Evolutionary conservation across 2,113 vertebrate genomes (phyloP), one percentile per base, ranked within the genome.

Genomic region (Nansenia antarctica): DNA sequence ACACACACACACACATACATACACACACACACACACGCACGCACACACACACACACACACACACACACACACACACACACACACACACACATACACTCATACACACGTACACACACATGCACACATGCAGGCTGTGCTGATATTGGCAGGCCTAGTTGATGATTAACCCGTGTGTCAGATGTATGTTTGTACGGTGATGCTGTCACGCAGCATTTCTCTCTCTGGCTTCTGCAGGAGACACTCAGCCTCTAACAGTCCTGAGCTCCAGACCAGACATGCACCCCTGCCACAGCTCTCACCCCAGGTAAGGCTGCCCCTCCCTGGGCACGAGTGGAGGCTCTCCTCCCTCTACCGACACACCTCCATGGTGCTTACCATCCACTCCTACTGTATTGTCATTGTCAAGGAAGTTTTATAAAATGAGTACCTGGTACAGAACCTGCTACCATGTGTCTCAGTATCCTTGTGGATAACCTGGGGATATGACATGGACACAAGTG

Each of bases 101-200:
- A n/a, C n/a, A n/a, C n/a, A n/a, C n/a, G n/a, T n/a, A n/a, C n/a
- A n/a, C n/a, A n/a, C n/a, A n/a, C n/a, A n/a, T n/a, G 18, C 45
- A 47, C 8, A 47, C 45, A 47, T 9, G 12, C 53, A 55, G 22
- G 24, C 9, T 3, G 22, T 7, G 57, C 77, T 70, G 69, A 75
- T 69, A 73, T 35, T 67, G 69, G 60, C 67, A 60, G 49, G 26
- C 29, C 39, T 60, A 62, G 88, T 83, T 89, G 79, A 92, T 92
- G 68, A 93, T 90, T 92, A 78, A 92, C 88, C 30, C 3, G 32
- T 45, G 55, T 70, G 77, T 78, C 65, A 35, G 62, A 84, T 89
- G 86, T 88, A 91, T 85, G n/a, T 79, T 79, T 65, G 74, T 65
- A 20, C 52, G 69, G 74, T 79, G 82, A 83, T 87, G 84, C 73